Percentiles rank a stretch among this genome's conserved stretches.
Evolutionary conservation across 2,113 vertebrate genomes (phyloP).

Genomic region (Numenius arquata): DNA sequence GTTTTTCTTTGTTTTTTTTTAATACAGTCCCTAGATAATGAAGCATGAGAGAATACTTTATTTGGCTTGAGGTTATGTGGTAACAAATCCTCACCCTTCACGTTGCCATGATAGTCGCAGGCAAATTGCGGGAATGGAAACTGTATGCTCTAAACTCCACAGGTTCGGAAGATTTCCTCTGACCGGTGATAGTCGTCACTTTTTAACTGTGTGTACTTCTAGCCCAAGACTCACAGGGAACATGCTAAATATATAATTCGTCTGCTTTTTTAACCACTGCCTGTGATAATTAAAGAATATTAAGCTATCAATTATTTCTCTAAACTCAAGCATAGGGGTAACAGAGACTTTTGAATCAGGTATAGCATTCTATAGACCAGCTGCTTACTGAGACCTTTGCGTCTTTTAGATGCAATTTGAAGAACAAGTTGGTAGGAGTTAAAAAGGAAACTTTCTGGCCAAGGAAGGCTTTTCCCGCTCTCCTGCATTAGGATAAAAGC

Average conservation of each 20-base stretch:
- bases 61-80: background rate
- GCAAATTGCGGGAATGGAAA: background rate
- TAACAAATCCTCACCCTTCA: background rate
- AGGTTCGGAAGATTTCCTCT: background rate
- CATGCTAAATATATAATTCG: background rate
- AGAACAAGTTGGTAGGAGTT: background rate
- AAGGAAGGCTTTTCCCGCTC: background rate
- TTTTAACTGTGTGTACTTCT: background rate
- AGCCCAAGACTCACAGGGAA: background rate
- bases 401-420: background rate
- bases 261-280: background rate
- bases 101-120: background rate
- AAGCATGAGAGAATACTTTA: background rate
- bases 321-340: background rate
- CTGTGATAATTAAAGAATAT: background rate
- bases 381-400: background rate
- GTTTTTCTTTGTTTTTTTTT: too few species aligned
- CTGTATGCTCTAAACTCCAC: background rate
- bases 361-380: background rate
- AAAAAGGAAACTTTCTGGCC: background rate
- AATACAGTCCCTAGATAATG: background rate
- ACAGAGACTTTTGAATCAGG: background rate
- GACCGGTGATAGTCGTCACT: fast-evolving
- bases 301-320: background rate
- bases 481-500: background rate